Evolutionary conservation across 2,113 vertebrate genomes (phyloP).

Genomic region (Dasypus novemcinctus): DNA sequence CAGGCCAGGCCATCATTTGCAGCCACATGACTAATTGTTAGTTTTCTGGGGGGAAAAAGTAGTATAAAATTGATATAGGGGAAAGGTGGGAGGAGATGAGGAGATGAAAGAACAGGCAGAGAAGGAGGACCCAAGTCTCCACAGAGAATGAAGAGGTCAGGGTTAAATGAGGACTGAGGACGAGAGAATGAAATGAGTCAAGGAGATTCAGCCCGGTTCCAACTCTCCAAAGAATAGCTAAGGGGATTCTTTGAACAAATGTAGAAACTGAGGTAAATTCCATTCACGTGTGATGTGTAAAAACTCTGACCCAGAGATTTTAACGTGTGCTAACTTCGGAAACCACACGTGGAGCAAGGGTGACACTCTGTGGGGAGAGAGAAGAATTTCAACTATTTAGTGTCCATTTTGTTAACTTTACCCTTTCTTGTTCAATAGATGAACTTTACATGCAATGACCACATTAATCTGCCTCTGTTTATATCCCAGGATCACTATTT

Average conservation of each 20-base stretch:
- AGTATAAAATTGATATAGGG: not conserved
- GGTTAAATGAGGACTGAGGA: not conserved
- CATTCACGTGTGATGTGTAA: not conserved
- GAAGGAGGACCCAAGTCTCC: not conserved
- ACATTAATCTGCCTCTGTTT: not conserved
- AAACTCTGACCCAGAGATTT: not conserved
- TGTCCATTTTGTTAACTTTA: not conserved
- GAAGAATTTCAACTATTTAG: constrained; percentile 57
- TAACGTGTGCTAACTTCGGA: not conserved
- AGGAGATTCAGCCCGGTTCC: not conserved
- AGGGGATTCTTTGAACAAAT: not conserved
- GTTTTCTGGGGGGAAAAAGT: not conserved
- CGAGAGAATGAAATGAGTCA: not conserved
- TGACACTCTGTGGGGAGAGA: constrained; percentile 64
- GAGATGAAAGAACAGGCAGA: not conserved
- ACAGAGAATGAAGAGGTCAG: not conserved
- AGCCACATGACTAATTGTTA: not conserved
- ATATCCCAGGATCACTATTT: not conserved
- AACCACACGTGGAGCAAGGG: constrained; percentile 35
- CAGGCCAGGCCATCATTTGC: not conserved
- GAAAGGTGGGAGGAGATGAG: not conserved
- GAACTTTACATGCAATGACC: not conserved
- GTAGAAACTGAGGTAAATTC: not conserved
- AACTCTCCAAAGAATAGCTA: not conserved
- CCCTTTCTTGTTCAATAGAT: not conserved